These are phyloP conservation scores for Actenoides lindsayi DNA, from an alignment of 2,113 vertebrate genomes.

Conservation along the genomic window DNA sequence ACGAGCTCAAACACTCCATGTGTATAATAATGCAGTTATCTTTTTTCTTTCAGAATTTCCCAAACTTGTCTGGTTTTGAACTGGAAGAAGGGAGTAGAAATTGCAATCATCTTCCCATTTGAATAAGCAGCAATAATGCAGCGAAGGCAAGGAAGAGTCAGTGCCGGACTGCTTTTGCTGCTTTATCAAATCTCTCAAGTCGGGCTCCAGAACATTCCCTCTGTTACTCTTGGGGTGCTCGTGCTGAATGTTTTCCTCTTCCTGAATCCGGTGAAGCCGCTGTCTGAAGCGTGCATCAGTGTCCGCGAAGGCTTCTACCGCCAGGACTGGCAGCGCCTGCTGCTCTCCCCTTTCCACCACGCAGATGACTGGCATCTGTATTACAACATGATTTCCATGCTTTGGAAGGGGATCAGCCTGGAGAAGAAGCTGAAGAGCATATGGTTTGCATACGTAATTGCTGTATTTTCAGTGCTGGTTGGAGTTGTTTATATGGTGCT, in stretches of 20 bases:
- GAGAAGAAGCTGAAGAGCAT: slow-evolving; percentile 83
- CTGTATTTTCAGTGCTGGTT: slow-evolving; percentile 85
- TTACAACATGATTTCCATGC: slow-evolving; percentile 93
- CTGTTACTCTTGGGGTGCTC: slow-evolving; percentile 86
- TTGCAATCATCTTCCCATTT: background rate
- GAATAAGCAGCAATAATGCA: slow-evolving; percentile 58
- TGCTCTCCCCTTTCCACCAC: slow-evolving; percentile 91
- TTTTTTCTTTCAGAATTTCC: slow-evolving; percentile 65
- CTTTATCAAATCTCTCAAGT: slow-evolving; percentile 85
- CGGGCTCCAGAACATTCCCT: slow-evolving; percentile 89
- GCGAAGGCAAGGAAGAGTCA: slow-evolving; percentile 76
- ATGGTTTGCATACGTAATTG: slow-evolving; percentile 86
- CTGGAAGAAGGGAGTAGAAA: background rate
- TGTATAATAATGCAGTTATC: background rate
- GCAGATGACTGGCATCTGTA: slow-evolving; percentile 92
- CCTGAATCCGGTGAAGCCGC: slow-evolving; percentile 80
- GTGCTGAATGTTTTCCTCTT: slow-evolving; percentile 88
- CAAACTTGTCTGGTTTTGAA: background rate
- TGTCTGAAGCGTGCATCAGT: slow-evolving; percentile 84
- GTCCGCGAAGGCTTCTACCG: slow-evolving; percentile 80
- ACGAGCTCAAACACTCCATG: background rate
- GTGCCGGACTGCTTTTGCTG: slow-evolving; percentile 84
- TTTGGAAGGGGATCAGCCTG: slow-evolving; percentile 90
- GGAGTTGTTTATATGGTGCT: slow-evolving; percentile 87
- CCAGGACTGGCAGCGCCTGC: slow-evolving; percentile 86